Evolutionary conservation across 1,140 invertebrate genomes (phyloP).

Genomic region (Ditylenchus dipsaci): DNA sequence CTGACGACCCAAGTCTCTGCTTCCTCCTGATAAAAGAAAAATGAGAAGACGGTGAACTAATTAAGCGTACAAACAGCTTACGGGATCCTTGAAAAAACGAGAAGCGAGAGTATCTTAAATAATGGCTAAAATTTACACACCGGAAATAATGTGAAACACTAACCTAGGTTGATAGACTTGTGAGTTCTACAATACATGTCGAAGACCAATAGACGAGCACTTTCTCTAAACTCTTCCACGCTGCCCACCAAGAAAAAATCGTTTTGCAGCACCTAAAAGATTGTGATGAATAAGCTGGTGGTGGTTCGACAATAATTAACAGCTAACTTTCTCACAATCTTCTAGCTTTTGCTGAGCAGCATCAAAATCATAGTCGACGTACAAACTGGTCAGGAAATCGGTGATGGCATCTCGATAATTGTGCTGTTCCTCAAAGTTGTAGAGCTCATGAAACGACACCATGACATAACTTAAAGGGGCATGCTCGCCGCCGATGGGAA

Average conservation of each 20-base stretch:
- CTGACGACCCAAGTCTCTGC: conserved; percentile 99
- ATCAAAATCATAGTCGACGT: conserved; percentile 99
- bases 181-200: conserved; percentile 98
- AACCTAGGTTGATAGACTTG: conserved; percentile 46
- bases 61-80: conserved; percentile 28
- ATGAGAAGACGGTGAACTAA: not conserved
- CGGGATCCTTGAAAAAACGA: conserved; percentile 49
- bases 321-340: conserved; percentile 71
- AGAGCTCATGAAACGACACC: too few relatives aligned
- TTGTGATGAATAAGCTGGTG: conserved; percentile 25
- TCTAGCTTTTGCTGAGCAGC: conserved; percentile 90
- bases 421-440: conserved; percentile 75
- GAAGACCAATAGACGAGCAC: conserved; percentile 97
- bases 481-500: too few relatives aligned
- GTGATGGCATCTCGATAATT: conserved; percentile 97
- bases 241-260: conserved; percentile 97
- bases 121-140: too few relatives aligned
- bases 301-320: not conserved
- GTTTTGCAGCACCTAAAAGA: conserved; percentile 71
- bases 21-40: conserved; percentile 83
- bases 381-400: conserved; percentile 95
- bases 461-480: too few relatives aligned
- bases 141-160: too few relatives aligned
- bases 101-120: conserved; percentile 55
- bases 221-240: conserved; percentile 94